Base-by-base conservation (phyloP, 2,888 invertebrate genomes). In the Scaptomyza tumidula region DNA sequence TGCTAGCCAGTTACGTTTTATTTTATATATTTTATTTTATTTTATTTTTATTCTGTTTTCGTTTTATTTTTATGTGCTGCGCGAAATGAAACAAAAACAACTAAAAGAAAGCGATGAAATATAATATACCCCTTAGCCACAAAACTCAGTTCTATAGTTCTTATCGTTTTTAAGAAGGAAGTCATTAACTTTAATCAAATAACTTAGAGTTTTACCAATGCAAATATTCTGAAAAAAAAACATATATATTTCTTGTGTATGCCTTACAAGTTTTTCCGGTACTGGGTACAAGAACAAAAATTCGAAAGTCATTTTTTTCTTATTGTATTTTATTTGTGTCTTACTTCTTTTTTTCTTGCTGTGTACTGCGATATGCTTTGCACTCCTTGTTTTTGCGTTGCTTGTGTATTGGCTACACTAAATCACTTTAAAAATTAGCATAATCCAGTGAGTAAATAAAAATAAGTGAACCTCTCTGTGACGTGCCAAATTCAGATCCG, bases 391-490 rank as follows among this genome's bases (percentile, higher is more conserved):
- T 50, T 58, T 53, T 59, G 46, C 61, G 65, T 72, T 68, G 75
- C 54, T 52, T 60, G 66, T 66, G 77, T 69, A 80, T 83, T 86
- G 88, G 83, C 80, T 77, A 71, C 77, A 80, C 77, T 86, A 86
- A 86, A 88, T 86, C 86, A 88, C 86, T 86, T 88, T 88, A 86
- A 78, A 86, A 86, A 86, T 86, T 86, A 88, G 86, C 85, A 86
- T 86, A 86, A 86, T 86, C 85, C 88, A 66, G 84, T 79, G 79
- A 86, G 85, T 88, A 86, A 86, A 85, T 86, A 86, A 86, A 86
- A 88, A 88, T 83, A 85, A 85, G 80, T 77, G 76, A 80, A 73
- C 75, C 78, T 80, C 69, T 62, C 37, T 73, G 60, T 71, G 62
- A 56, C 54, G 49, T 71, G 64, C 75, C 62, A 45, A 67, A 75